These are phyloP conservation scores for Hedya salicella DNA, from an alignment of 2,888 invertebrate species.

Conservation along the genomic window DNA sequence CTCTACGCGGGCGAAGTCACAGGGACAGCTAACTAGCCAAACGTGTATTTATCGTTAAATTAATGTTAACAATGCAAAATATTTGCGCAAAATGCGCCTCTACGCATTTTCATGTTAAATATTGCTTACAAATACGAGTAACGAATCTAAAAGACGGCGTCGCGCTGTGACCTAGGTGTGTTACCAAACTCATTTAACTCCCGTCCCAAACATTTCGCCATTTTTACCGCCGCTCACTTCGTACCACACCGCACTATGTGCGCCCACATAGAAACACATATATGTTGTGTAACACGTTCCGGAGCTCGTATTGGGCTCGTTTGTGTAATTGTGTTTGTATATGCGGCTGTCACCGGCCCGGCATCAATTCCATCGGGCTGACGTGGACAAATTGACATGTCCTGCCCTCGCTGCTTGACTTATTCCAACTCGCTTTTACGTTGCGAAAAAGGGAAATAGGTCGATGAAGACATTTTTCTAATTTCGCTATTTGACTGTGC, in stretches of 20 bases:
- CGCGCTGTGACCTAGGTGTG: too few species aligned
- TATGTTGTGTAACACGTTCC: constrained; percentile 39
- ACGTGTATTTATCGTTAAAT: too few species aligned
- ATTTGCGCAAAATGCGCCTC: too few species aligned
- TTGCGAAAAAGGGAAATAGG: constrained; percentile 37
- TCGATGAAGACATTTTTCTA: constrained; percentile 38
- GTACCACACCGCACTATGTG: neutral
- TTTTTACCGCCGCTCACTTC: neutral
- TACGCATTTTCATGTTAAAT: too few species aligned
- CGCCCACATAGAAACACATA: neutral
- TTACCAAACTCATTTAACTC: too few species aligned
- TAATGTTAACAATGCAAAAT: too few species aligned
- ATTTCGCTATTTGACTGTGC: constrained; percentile 15
- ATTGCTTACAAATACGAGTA: too few species aligned
- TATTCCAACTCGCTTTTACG: constrained; percentile 41
- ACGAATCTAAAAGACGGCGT: too few species aligned
- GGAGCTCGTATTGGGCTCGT: constrained; percentile 50
- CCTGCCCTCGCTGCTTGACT: constrained; percentile 52
- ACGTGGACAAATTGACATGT: constrained; percentile 70
- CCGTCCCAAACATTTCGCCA: too few species aligned
- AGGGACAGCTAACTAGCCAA: too few species aligned
- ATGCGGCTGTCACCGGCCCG: constrained; percentile 50
- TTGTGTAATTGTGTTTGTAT: constrained; percentile 58
- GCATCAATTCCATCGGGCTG: constrained; percentile 52
- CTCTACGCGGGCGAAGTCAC: too few species aligned